These are phyloP conservation scores for Tyrannus savana DNA, from an alignment of 2,113 vertebrate genomes.

Conservation along the genomic window DNA sequence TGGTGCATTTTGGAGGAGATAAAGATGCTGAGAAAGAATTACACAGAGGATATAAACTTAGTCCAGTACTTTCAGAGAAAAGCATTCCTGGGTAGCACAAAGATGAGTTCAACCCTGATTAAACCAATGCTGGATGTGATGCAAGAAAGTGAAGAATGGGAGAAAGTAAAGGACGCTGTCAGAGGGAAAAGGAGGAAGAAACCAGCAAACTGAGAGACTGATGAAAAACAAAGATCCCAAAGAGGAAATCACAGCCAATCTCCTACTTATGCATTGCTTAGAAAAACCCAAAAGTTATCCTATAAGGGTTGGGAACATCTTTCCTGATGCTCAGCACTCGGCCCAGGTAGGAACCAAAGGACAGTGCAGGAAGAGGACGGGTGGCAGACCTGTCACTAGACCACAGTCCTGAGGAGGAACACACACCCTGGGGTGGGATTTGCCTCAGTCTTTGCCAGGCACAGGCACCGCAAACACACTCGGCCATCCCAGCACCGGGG, in stretches of 20 bases:
- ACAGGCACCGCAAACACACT: background rate
- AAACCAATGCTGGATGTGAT: background rate
- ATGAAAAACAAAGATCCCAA: background rate
- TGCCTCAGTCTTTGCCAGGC: background rate
- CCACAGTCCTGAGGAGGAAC: background rate
- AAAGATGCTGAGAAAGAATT: background rate
- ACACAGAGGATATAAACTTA: background rate
- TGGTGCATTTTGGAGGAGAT: background rate
- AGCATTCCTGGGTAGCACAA: background rate
- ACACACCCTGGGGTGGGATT: background rate
- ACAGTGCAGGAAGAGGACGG: background rate
- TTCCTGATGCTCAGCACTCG: background rate
- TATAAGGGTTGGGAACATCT: background rate
- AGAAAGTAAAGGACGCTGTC: background rate
- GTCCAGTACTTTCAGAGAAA: background rate
- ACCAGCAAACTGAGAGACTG: background rate
- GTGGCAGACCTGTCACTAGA: background rate
- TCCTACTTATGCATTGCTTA: background rate
- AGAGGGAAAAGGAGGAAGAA: background rate
- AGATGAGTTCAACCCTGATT: background rate
- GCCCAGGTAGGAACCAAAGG: background rate
- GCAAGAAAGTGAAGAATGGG: background rate
- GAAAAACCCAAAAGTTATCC: background rate
- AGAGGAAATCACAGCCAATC: background rate
- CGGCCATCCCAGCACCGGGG: background rate